Conservation (phyloP, 1,140 invertebrate genomes). For the Triops cancriformis region DNA sequence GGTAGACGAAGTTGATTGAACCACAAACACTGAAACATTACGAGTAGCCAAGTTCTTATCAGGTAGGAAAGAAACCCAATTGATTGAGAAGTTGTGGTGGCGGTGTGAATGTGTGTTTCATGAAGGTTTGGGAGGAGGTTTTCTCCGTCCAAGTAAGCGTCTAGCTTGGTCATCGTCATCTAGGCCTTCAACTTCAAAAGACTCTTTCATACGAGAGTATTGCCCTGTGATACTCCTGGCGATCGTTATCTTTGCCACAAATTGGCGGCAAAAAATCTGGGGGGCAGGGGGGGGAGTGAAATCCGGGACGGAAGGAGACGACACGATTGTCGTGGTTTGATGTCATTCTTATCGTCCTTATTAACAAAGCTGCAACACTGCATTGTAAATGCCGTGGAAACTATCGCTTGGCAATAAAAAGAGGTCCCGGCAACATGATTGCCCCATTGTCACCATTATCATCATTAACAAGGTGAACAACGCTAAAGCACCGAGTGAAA, state of each 20-base stretch:
- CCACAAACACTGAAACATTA: no score
- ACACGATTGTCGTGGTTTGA: constrained; percentile 13
- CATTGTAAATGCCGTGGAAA: not conserved
- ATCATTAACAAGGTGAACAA: not conserved
- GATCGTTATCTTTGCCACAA: not conserved
- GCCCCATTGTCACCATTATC: not conserved
- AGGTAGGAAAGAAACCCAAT: no score
- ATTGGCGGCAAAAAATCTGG: not conserved
- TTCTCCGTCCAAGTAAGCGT: not conserved
- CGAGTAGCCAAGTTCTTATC: no score
- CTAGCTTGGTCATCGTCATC: not conserved
- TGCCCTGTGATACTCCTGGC: not conserved
- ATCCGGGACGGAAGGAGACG: not conserved
- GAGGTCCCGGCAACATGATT: not conserved
- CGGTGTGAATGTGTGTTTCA: not conserved
- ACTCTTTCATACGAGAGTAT: not conserved
- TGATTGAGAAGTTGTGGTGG: no score
- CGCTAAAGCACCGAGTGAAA: not conserved
- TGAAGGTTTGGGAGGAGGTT: not conserved
- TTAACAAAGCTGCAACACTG: not conserved
- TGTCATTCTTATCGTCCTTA: not conserved
- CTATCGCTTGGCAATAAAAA: not conserved
- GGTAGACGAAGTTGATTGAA: no score
- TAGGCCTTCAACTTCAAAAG: not conserved
- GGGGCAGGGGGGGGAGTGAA: not conserved